A percentile compares a stretch with the other conserved stretches of the same genome.
phyloP scores from a whole-genome alignment of 2,797 vertebrate species.

The Pangasius larnaudii region DNA sequence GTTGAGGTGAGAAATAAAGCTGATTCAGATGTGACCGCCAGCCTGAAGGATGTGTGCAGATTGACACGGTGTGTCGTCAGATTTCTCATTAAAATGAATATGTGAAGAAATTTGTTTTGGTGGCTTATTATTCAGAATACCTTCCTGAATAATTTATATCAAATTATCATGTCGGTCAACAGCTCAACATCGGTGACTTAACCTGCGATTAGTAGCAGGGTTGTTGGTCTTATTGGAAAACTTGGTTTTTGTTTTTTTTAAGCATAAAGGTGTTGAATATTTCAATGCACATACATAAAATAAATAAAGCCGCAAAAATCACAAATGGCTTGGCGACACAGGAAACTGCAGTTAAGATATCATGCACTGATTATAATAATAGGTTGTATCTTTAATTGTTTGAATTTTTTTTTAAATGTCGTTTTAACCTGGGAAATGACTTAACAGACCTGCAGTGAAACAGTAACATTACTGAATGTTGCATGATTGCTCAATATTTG shows the following conservation, averaged over 20 bases:
- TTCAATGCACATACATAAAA: neutral
- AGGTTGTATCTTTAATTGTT: conserved; percentile 14
- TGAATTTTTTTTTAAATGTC: neutral
- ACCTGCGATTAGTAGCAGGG: conserved; percentile 31
- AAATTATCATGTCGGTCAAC: conserved; percentile 35
- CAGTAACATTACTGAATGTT: neutral
- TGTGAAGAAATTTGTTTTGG: conserved; percentile 54
- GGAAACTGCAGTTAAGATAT: conserved; percentile 16
- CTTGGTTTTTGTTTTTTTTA: neutral
- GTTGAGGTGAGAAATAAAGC: neutral
- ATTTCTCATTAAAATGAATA: conserved; percentile 32
- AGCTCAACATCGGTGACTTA: conserved; percentile 23
- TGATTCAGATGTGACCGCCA: neutral
- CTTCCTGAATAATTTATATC: conserved; percentile 51
- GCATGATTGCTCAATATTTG: conserved; percentile 5
- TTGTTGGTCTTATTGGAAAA: conserved; percentile 6
- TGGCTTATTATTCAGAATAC: conserved; percentile 58
- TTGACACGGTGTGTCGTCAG: conserved; percentile 34
- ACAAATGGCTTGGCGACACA: neutral
- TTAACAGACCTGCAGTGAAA: neutral
- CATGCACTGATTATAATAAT: conserved; percentile 11
- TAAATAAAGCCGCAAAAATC: neutral
- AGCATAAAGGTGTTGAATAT: neutral
- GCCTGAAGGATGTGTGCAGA: conserved; percentile 19
- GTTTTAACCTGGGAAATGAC: neutral